Conservation (phyloP, 2,888 invertebrate genomes). For the Tromatobia lineatoria region DNA sequence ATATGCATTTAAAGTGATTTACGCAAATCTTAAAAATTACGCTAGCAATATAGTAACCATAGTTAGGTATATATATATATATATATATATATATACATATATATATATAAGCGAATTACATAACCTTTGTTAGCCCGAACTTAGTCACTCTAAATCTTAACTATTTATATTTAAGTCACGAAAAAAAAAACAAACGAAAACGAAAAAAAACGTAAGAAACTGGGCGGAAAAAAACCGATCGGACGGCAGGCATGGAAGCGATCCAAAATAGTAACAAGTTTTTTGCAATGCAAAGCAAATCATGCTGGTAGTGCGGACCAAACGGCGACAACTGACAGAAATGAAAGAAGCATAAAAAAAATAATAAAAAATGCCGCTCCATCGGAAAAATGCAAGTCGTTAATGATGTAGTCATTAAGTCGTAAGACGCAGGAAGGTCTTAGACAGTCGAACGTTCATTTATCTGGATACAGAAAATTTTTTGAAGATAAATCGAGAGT, state of each 20-base stretch:
- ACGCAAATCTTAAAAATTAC: conserved; percentile 48
- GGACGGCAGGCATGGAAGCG: conserved; percentile 83
- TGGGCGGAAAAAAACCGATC: conserved; percentile 77
- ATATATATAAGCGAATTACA: conserved; percentile 25
- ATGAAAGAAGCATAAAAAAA: conserved; percentile 69
- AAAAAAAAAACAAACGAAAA: conserved; percentile 55
- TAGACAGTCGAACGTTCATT: conserved; percentile 52
- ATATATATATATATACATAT: conserved; percentile 41
- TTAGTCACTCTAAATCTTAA: conserved; percentile 60
- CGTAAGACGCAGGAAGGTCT: conserved; percentile 66
- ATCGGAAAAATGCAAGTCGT: conserved; percentile 74
- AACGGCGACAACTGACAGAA: conserved; percentile 82
- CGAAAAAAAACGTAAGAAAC: conserved; percentile 40
- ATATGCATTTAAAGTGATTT: conserved; percentile 47
- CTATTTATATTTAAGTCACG: conserved; percentile 63
- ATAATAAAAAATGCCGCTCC: conserved; percentile 72
- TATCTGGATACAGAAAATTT: background rate
- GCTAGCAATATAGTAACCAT: conserved; percentile 41
- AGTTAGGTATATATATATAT: conserved; percentile 44
- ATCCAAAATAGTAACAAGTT: conserved; percentile 80
- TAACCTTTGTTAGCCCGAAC: conserved; percentile 49
- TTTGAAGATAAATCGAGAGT: background rate
- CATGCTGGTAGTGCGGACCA: conserved; percentile 85
- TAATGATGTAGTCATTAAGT: conserved; percentile 72
- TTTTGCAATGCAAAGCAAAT: conserved; percentile 79